phyloP scores from a whole-genome alignment of 2,888 invertebrate genomes.

The Dryomyza anilis region DNA sequence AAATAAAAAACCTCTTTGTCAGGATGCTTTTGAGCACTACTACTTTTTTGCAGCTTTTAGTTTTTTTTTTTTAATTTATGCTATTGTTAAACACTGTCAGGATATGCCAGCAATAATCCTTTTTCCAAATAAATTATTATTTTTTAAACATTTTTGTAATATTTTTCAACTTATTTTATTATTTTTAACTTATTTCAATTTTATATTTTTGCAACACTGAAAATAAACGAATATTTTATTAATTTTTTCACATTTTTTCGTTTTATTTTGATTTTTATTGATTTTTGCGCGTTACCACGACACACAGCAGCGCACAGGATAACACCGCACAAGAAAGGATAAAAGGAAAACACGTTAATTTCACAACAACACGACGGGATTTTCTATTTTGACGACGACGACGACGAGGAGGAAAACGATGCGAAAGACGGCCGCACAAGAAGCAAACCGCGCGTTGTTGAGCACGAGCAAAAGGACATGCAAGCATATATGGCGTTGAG shows the following conservation, averaged over 20 bases:
- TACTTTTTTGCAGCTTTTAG: no score
- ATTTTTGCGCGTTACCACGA: conserved; percentile 10
- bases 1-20: background rate
- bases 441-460: background rate
- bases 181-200: background rate
- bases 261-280: conserved; percentile 17
- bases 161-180: background rate
- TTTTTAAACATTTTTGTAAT: background rate
- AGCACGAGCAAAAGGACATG: conserved; percentile 1
- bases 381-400: conserved; percentile 17
- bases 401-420: no score
- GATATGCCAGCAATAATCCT: no score
- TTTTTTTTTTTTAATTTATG: no score
- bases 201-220: background rate
- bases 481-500: no score
- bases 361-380: background rate
- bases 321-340: background rate
- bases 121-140: no score
- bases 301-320: no score
- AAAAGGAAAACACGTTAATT: background rate
- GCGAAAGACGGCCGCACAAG: no score
- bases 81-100: background rate
- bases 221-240: no score
- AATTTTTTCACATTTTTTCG: background rate
- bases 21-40: background rate